These are phyloP conservation scores for Andrena flavipes DNA, from an alignment of 2,888 invertebrate species.

Conservation along the genomic window DNA sequence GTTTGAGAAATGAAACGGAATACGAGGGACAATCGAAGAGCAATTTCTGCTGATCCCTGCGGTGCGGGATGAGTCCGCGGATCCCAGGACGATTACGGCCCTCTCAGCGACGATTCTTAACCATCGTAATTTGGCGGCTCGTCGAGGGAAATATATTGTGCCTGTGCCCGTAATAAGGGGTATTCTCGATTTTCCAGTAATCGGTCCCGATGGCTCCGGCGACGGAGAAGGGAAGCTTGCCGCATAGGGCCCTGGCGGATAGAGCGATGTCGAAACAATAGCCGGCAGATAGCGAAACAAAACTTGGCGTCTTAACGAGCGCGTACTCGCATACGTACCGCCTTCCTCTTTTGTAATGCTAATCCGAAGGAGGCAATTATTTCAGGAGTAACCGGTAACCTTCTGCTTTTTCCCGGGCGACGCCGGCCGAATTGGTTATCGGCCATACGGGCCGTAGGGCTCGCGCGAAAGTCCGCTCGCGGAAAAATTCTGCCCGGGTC, in stretches of 20 bases:
- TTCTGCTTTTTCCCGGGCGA: constrained; percentile 54
- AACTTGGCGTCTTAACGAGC: constrained; percentile 69
- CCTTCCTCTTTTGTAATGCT: constrained; percentile 80
- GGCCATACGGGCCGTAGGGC: constrained; percentile 33
- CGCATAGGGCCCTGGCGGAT: constrained; percentile 57
- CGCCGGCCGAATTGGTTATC: constrained; percentile 34
- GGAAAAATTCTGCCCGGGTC: constrained; percentile 16
- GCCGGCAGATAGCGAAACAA: constrained; percentile 67
- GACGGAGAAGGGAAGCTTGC: constrained; percentile 46
- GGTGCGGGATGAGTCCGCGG: constrained; percentile 25
- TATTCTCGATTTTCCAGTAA: constrained; percentile 56
- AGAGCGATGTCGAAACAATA: constrained; percentile 69
- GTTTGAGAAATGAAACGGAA: neutral
- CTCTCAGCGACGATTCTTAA: neutral
- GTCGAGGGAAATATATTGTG: neutral
- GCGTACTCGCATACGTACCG: constrained; percentile 65
- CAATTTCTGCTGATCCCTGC: constrained; percentile 4
- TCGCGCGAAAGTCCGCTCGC: constrained; percentile 38
- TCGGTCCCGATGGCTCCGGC: constrained; percentile 42
- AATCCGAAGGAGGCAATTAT: constrained; percentile 78
- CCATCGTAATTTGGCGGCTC: neutral
- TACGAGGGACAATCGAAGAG: neutral
- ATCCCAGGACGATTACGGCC: constrained; percentile 23
- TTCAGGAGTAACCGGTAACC: constrained; percentile 66
- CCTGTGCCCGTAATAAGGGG: constrained; percentile 27